Percentiles rank a stretch among this genome's conserved stretches.
Conservation (phyloP, 2,797 vertebrate species). For the Emys orbicularis region DNA sequence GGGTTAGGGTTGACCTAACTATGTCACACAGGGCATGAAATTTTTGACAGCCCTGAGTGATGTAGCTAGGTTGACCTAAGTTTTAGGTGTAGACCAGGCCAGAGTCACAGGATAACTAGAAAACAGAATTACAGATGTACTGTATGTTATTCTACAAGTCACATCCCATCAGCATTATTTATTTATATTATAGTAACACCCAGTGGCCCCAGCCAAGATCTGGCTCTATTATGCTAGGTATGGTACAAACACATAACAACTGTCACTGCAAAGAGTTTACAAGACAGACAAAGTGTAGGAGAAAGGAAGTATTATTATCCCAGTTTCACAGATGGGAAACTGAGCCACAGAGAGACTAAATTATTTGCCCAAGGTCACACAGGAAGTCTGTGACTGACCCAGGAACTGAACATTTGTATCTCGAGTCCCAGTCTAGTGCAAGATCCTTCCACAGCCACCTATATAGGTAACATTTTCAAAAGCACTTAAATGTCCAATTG, state of each 20-base stretch:
- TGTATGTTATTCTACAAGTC: neutral
- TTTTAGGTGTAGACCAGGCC: neutral
- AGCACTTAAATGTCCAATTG: neutral
- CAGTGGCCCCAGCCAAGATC: neutral
- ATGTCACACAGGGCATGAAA: neutral
- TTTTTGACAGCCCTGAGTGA: neutral
- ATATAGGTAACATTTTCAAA: neutral
- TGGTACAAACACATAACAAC: neutral
- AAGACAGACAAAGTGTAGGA: neutral
- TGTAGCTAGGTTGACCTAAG: neutral
- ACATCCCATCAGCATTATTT: neutral
- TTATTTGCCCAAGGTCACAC: neutral
- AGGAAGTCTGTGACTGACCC: neutral
- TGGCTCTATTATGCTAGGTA: neutral
- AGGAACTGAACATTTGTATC: fast-evolving
- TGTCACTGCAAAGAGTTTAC: neutral
- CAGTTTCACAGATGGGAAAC: neutral
- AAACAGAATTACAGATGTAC: neutral
- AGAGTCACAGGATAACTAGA: neutral
- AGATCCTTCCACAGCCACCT: neutral
- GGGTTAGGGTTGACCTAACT: neutral
- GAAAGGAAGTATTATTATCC: neutral
- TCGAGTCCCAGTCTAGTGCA: fast-evolving
- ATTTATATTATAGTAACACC: neutral
- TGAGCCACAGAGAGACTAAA: neutral